A percentile compares a stretch with the other conserved stretches of the same genome.
These are phyloP conservation scores for Ctenodactylus gundi DNA, from an alignment of 2,113 vertebrate species.

Conservation along the genomic window DNA sequence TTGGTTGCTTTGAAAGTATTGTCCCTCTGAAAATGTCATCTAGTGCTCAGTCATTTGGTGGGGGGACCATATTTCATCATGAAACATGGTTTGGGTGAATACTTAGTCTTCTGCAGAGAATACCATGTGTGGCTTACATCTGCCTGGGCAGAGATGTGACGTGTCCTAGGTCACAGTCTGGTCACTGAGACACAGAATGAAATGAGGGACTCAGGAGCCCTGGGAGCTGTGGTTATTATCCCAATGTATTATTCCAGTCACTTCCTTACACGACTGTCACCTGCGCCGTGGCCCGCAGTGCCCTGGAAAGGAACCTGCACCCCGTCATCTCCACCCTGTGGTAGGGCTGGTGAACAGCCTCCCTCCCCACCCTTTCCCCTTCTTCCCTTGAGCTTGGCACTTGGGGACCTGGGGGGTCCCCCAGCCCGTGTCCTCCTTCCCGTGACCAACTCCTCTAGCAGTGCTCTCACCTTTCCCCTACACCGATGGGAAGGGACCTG, in stretches of 20 bases:
- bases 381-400: too few species aligned
- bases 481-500: neutral
- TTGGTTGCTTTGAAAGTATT: neutral
- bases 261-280: neutral
- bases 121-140: neutral
- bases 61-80: neutral
- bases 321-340: neutral
- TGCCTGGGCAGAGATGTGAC: neutral
- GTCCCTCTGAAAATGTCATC: neutral
- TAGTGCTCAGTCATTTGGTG: neutral
- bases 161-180: neutral
- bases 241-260: neutral
- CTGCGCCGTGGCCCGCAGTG: neutral
- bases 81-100: neutral
- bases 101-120: neutral
- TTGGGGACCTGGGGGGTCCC: neutral
- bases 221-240: neutral
- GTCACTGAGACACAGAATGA: neutral
- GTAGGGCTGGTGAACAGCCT: neutral
- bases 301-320: neutral
- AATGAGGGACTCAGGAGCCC: conserved; percentile 14
- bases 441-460: neutral
- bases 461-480: neutral
- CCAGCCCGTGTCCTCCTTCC: neutral
- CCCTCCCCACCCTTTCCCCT: rapidly evolving